phyloP scores from a whole-genome alignment of 2,113 vertebrate genomes.

The Atractosteus spatula region DNA sequence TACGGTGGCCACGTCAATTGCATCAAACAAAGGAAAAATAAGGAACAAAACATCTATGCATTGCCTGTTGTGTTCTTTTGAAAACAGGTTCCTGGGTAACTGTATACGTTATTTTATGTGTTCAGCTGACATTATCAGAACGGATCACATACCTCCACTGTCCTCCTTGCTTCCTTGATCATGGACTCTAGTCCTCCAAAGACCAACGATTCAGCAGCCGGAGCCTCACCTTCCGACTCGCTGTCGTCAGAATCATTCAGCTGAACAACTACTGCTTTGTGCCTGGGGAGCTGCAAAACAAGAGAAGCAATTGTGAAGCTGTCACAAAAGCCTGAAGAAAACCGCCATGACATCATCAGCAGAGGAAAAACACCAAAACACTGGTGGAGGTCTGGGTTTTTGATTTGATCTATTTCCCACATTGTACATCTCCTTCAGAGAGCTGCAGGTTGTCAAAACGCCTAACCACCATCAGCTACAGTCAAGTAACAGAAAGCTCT shows the following conservation, averaged over 20 bases:
- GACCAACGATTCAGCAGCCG: conserved; percentile 66
- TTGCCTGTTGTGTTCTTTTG: too few species aligned
- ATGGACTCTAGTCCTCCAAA: conserved; percentile 95
- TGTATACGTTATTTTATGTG: background rate
- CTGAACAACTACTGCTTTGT: conserved; percentile 92
- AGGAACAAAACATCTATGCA: background rate
- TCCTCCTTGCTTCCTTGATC: conserved; percentile 96
- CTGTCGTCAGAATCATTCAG: conserved; percentile 91
- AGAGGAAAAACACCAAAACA: too few species aligned
- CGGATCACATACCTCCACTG: conserved; percentile 77
- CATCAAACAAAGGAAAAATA: background rate
- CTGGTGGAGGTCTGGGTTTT: too few species aligned
- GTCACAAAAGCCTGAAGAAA: background rate
- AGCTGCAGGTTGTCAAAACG: too few species aligned
- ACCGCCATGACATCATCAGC: background rate
- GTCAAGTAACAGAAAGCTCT: background rate
- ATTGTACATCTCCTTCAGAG: too few species aligned
- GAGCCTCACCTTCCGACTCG: conserved; percentile 83
- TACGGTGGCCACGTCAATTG: too few species aligned
- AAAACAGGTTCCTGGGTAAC: too few species aligned
- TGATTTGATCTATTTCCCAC: too few species aligned
- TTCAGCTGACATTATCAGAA: background rate
- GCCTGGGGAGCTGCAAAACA: conserved; percentile 79
- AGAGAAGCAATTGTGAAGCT: background rate
- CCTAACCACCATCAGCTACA: background rate